Evolutionary conservation across 2,113 vertebrate species (phyloP).

Genomic region (Anarhynchus alexandrinus): DNA sequence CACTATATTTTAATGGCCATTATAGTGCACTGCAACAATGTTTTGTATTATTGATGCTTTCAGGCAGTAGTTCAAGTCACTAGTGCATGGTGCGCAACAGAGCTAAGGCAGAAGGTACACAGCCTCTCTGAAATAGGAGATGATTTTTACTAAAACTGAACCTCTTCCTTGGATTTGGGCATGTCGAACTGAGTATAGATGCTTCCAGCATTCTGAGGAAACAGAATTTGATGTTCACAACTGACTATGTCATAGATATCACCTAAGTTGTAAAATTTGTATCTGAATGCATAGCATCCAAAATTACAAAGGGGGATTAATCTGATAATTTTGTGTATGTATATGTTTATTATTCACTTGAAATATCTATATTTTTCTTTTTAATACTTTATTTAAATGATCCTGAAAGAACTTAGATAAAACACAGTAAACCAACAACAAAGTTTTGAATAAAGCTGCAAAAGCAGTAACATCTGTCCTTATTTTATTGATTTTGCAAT

Average conservation of each 20-base stretch:
- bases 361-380: not conserved
- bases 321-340: not conserved
- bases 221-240: not conserved
- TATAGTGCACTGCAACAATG: not conserved
- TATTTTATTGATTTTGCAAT: not conserved
- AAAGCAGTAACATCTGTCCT: not conserved
- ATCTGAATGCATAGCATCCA: not conserved
- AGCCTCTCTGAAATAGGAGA: not conserved
- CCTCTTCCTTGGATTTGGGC: not conserved
- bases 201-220: not conserved
- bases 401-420: not conserved
- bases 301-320: not conserved
- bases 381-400: not conserved
- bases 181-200: not conserved
- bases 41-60: conserved; percentile 33
- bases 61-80: not conserved
- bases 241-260: not conserved
- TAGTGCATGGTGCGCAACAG: not conserved
- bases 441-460: not conserved
- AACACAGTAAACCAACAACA: not conserved
- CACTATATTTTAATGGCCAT: conserved; percentile 18
- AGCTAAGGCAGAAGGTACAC: not conserved
- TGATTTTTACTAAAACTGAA: not conserved
- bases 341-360: not conserved
- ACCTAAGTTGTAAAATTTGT: not conserved